Evolutionary conservation across 1,140 invertebrate genomes (phyloP).

Genomic region (Vollenhovia emeryi): DNA sequence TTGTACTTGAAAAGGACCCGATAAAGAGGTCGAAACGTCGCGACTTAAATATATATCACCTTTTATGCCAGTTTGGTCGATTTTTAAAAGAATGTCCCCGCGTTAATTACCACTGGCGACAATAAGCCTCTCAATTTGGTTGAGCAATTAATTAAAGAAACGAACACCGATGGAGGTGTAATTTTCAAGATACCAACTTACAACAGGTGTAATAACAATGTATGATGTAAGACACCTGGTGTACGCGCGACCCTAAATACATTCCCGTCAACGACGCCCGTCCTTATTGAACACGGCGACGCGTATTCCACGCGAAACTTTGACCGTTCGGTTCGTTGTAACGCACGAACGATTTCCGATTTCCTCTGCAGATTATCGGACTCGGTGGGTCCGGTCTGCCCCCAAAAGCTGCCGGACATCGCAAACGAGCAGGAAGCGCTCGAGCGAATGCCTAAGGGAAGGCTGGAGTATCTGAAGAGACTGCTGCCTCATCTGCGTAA

Average conservation of each 20-base stretch:
- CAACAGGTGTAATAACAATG: neutral
- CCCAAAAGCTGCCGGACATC: slow-evolving; percentile 94
- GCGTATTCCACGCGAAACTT: slow-evolving; percentile 30
- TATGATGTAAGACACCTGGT: neutral
- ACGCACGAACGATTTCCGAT: slow-evolving; percentile 41
- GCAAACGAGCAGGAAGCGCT: slow-evolving; percentile 93
- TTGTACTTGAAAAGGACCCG: too few relatives aligned
- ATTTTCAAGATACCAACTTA: too few relatives aligned
- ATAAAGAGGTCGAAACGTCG: too few relatives aligned
- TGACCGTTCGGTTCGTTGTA: slow-evolving; percentile 31
- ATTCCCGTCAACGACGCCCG: neutral
- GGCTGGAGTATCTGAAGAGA: slow-evolving; percentile 93
- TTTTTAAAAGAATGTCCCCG: too few relatives aligned
- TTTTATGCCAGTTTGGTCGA: too few relatives aligned
- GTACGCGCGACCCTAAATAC: neutral
- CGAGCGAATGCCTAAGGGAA: slow-evolving; percentile 94
- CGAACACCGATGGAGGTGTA: neutral
- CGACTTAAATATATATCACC: too few relatives aligned
- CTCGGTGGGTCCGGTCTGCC: slow-evolving; percentile 94
- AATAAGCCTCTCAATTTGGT: too few relatives aligned
- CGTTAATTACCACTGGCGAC: too few relatives aligned
- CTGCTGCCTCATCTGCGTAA: slow-evolving; percentile 94
- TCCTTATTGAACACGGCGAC: neutral
- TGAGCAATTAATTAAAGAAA: neutral
- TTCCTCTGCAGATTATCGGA: slow-evolving; percentile 87